Conservation (phyloP, 2,113 vertebrate species). For the Rhinogobius similis region DNA sequence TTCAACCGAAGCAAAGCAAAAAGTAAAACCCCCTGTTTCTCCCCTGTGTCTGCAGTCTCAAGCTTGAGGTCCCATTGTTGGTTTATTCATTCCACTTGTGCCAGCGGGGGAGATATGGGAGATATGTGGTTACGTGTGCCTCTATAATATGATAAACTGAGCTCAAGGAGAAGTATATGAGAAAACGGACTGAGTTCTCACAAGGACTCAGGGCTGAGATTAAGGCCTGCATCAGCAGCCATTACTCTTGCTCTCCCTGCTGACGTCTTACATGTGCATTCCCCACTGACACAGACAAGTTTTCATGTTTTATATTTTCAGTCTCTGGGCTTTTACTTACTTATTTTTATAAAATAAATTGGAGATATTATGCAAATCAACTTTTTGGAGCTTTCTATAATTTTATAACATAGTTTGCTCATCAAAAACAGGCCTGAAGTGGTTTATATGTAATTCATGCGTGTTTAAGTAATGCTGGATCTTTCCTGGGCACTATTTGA, state of each 20-base stretch:
- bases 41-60: constrained; percentile 7
- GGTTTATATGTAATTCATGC: too few relatives aligned
- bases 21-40: neutral
- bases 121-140: constrained; percentile 31
- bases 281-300: neutral
- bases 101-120: constrained; percentile 44
- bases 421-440: too few relatives aligned
- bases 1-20: neutral
- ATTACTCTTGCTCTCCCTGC: constrained; percentile 6
- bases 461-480: too few relatives aligned
- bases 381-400: too few relatives aligned
- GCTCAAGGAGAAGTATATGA: constrained; percentile 36
- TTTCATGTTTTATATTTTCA: constrained; percentile 4
- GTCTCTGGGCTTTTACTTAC: constrained; percentile 14
- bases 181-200: constrained; percentile 36
- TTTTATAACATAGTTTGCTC: too few relatives aligned
- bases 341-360: too few relatives aligned
- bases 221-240: constrained; percentile 32
- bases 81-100: constrained; percentile 53
- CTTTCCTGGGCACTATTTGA: too few relatives aligned
- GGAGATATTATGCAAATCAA: too few relatives aligned
- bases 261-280: neutral
- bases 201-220: constrained; percentile 28
- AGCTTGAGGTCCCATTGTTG: constrained; percentile 27
- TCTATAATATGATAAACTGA: constrained; percentile 42